phyloP scores from a whole-genome alignment of 1,140 invertebrate species.

The Triops cancriformis region DNA sequence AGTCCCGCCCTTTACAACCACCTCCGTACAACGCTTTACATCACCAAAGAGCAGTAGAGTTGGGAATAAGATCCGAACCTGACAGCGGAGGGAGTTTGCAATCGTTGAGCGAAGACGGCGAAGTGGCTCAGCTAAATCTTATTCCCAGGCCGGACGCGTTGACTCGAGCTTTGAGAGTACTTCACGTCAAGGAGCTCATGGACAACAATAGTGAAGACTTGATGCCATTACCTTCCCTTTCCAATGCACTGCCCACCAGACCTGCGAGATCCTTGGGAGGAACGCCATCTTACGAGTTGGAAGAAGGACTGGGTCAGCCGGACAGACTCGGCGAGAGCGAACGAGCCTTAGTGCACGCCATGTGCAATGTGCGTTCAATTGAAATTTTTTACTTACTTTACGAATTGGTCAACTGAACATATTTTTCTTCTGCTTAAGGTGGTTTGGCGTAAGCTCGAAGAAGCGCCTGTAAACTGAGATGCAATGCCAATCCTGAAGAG shows the following conservation, averaged over 20 bases:
- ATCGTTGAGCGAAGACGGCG: slow-evolving; percentile 32
- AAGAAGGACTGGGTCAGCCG: slow-evolving; percentile 31
- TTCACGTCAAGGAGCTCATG: slow-evolving; percentile 80
- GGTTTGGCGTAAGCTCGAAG: slow-evolving; percentile 59
- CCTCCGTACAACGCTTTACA: slow-evolving; percentile 39
- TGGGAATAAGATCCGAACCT: slow-evolving; percentile 35
- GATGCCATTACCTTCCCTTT: slow-evolving; percentile 31
- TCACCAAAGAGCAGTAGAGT: slow-evolving; percentile 40
- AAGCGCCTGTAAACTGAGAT: slow-evolving; percentile 45
- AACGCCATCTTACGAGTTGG: slow-evolving; percentile 32
- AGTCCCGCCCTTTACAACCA: slow-evolving; percentile 36
- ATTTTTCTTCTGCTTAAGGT: slow-evolving; percentile 44
- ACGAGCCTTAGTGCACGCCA: slow-evolving; percentile 85
- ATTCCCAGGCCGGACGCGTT: slow-evolving; percentile 68
- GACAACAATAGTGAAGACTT: slow-evolving; percentile 22
- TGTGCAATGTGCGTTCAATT: slow-evolving; percentile 79
- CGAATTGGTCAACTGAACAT: too few relatives aligned
- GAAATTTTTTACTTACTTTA: background rate
- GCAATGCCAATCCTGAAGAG: background rate
- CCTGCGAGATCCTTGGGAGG: slow-evolving; percentile 32
- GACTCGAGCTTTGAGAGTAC: slow-evolving; percentile 76
- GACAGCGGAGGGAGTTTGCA: slow-evolving; percentile 18
- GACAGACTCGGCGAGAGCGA: slow-evolving; percentile 71
- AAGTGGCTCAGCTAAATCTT: slow-evolving; percentile 24
- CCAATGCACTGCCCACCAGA: slow-evolving; percentile 33